These are phyloP conservation scores for Drosophila monieri DNA, from an alignment of 2,888 invertebrate genomes.

Conservation along the genomic window DNA sequence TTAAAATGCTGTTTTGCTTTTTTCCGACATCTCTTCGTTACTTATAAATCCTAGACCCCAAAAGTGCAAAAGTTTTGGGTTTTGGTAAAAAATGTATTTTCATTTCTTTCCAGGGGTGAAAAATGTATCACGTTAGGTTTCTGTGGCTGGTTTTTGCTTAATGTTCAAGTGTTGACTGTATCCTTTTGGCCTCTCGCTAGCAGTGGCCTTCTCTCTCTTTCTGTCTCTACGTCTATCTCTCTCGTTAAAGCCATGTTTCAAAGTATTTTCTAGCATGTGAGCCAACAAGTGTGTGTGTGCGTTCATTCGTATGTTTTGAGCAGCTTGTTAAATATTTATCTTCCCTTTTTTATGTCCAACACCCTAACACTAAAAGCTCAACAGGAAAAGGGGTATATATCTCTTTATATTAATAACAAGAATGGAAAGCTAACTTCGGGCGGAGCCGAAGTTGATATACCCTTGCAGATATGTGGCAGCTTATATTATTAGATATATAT, in stretches of 20 bases:
- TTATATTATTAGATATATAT: too few relatives aligned
- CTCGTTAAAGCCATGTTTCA: conserved; percentile 10
- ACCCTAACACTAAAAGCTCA: conserved; percentile 16
- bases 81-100: conserved; percentile 31
- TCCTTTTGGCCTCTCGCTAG: not conserved
- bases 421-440: too few relatives aligned
- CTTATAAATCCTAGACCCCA: conserved; percentile 27
- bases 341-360: conserved; percentile 38
- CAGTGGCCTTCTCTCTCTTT: not conserved
- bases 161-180: conserved; percentile 38
- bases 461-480: too few relatives aligned
- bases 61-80: conserved; percentile 9
- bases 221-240: conserved; percentile 1
- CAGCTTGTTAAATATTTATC: conserved; percentile 55
- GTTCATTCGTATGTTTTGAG: conserved; percentile 41
- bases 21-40: not conserved
- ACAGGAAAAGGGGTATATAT: conserved; percentile 4
- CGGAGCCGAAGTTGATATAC: too few relatives aligned
- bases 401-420: not conserved
- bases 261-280: conserved; percentile 24
- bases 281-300: conserved; percentile 17
- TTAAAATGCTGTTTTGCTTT: not conserved
- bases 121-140: conserved; percentile 49
- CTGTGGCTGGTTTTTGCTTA: conserved; percentile 41
- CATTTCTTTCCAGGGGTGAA: conserved; percentile 28